These are phyloP conservation scores for Gobio gobio DNA, from an alignment of 2,113 vertebrate species.

Conservation along the genomic window DNA sequence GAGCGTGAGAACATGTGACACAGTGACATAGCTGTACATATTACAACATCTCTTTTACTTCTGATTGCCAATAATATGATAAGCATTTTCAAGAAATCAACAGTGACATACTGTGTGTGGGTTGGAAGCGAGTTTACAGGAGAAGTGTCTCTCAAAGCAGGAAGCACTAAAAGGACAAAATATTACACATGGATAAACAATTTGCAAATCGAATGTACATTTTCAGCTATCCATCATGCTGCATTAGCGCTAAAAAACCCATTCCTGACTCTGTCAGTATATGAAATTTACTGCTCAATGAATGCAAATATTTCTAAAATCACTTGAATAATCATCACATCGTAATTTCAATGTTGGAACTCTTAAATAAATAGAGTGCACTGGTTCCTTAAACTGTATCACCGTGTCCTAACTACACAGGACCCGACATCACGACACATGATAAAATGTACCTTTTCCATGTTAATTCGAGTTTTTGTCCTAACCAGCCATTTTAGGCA, in stretches of 20 bases:
- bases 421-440: no score
- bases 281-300: background rate
- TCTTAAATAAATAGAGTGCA: background rate
- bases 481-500: no score
- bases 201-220: background rate
- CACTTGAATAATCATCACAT: background rate
- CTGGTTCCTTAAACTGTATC: background rate
- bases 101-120: conserved; percentile 11
- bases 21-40: background rate
- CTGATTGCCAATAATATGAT: background rate
- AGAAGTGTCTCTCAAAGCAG: background rate
- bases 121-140: background rate
- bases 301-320: background rate
- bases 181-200: background rate
- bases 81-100: conserved; percentile 14
- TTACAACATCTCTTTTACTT: background rate
- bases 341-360: background rate
- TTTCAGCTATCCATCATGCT: background rate
- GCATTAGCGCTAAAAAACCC: background rate
- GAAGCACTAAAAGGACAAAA: background rate
- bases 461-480: no score
- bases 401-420: no score
- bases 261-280: background rate
- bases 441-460: no score
- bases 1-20: background rate